These are phyloP conservation scores for Microctenopoma lineatum DNA, from an alignment of 2,797 vertebrate species.

Conservation along the genomic window DNA sequence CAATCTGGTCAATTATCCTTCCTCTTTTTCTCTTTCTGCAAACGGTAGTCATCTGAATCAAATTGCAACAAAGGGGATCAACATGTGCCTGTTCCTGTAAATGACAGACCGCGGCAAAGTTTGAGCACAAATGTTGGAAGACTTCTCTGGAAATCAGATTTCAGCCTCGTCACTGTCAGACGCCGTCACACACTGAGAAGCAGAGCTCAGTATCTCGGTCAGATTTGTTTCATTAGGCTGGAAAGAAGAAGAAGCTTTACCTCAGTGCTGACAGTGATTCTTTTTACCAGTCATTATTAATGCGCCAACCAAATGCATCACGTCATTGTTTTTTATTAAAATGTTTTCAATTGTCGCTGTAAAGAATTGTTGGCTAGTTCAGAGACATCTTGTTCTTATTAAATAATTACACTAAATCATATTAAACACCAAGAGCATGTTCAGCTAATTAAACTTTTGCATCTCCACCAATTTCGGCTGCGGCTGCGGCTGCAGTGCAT, in stretches of 20 bases:
- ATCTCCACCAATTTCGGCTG: neutral
- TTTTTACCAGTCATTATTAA: constrained; percentile 46
- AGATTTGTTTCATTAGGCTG: constrained; percentile 38
- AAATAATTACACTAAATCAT: constrained; percentile 2
- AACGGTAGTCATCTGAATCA: constrained; percentile 54
- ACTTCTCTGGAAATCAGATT: constrained; percentile 60
- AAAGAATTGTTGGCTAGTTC: neutral
- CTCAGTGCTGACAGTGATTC: constrained; percentile 32
- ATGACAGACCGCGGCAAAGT: constrained; percentile 53
- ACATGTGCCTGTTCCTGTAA: constrained; percentile 48
- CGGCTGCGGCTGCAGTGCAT: neutral
- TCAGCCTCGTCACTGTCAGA: constrained; percentile 47
- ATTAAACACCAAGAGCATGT: neutral
- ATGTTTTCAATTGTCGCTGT: constrained; percentile 21
- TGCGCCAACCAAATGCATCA: constrained; percentile 1
- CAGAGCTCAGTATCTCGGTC: constrained; percentile 34
- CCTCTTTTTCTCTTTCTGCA: constrained; percentile 10
- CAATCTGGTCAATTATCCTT: constrained; percentile 64
- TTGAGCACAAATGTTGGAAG: constrained; percentile 43
- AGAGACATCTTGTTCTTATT: neutral
- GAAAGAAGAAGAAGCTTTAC: constrained; percentile 15
- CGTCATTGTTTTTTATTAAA: constrained; percentile 30
- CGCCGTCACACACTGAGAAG: constrained; percentile 39
- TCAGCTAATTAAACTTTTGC: neutral
- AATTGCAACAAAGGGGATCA: constrained; percentile 55